phyloP scores from a whole-genome alignment of 2,797 vertebrate species.

The Danionella dracula region DNA sequence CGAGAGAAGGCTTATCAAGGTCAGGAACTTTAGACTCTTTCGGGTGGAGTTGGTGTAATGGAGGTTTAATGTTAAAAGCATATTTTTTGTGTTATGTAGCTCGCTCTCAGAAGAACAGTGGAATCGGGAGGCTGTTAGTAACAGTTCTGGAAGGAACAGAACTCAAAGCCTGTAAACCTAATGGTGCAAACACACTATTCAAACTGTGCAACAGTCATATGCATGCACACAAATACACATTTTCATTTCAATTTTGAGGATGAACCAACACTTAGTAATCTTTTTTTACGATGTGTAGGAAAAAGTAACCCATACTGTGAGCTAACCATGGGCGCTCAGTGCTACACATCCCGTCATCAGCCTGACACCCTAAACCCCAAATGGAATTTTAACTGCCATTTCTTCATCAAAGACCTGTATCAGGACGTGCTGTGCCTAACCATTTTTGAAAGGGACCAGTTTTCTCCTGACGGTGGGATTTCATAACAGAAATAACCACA shows the following conservation, averaged over 20 bases:
- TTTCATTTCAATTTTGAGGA: too few species aligned
- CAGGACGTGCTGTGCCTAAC: slow-evolving; percentile 95
- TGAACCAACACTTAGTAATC: background rate
- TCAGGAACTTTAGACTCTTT: slow-evolving; percentile 45
- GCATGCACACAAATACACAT: background rate
- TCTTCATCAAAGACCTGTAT: slow-evolving; percentile 91
- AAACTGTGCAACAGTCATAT: background rate
- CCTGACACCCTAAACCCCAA: slow-evolving; percentile 90
- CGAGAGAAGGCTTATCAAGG: slow-evolving; percentile 94
- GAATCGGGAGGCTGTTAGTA: slow-evolving; percentile 90
- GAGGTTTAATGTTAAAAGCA: background rate
- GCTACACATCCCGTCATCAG: slow-evolving; percentile 85
- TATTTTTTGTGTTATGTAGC: slow-evolving; percentile 57
- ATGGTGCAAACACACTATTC: slow-evolving; percentile 67
- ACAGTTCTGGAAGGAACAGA: slow-evolving; percentile 89
- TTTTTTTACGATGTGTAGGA: slow-evolving; percentile 60
- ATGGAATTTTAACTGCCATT: slow-evolving; percentile 98
- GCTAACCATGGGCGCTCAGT: slow-evolving; percentile 92
- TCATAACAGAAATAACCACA: background rate
- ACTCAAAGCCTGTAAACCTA: slow-evolving; percentile 84
- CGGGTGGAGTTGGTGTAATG: background rate
- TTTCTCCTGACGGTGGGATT: slow-evolving; percentile 88
- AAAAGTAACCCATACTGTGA: slow-evolving; percentile 96
- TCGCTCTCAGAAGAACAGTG: slow-evolving; percentile 83
- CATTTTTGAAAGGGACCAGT: slow-evolving; percentile 88